A percentile compares a stretch with the other conserved stretches of the same genome.
These are phyloP conservation scores for Drosophila birchii DNA, from an alignment of 2,888 invertebrate genomes.

Conservation along the genomic window DNA sequence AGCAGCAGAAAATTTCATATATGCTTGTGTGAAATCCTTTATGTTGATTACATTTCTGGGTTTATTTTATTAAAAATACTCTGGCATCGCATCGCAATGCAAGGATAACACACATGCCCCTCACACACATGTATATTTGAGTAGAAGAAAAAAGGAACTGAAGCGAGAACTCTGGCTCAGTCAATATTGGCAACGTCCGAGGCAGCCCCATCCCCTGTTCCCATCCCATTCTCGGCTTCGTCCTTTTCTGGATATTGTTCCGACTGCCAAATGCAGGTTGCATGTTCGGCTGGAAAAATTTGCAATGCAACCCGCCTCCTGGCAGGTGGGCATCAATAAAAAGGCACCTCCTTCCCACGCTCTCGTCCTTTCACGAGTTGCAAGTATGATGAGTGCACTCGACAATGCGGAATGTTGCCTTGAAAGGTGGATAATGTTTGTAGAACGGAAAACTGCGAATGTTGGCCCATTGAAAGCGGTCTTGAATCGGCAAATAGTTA, in stretches of 20 bases:
- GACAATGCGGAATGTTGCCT: slow-evolving; percentile 69
- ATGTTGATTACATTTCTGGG: slow-evolving; percentile 84
- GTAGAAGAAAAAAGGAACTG: slow-evolving; percentile 39
- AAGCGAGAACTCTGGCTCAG: slow-evolving; percentile 57
- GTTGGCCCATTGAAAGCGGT: slow-evolving; percentile 48
- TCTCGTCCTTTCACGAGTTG: slow-evolving; percentile 34
- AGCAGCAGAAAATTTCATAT: slow-evolving; percentile 65
- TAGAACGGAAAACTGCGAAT: slow-evolving; percentile 19
- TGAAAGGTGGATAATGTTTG: slow-evolving; percentile 13
- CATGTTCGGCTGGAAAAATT: slow-evolving; percentile 75
- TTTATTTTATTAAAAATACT: slow-evolving; percentile 84
- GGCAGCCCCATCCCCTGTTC: slow-evolving; percentile 36
- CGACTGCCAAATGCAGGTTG: slow-evolving; percentile 79
- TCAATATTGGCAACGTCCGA: slow-evolving; percentile 80
- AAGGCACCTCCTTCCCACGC: slow-evolving; percentile 31
- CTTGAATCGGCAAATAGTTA: slow-evolving; percentile 27
- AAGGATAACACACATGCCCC: slow-evolving; percentile 60
- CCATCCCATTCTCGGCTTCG: slow-evolving; percentile 19
- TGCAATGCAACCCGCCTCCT: slow-evolving; percentile 74
- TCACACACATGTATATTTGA: slow-evolving; percentile 11
- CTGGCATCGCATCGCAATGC: slow-evolving; percentile 67
- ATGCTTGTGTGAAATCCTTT: slow-evolving; percentile 80
- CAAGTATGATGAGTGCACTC: slow-evolving; percentile 77
- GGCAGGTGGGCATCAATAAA: slow-evolving; percentile 67
- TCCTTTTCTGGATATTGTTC: slow-evolving; percentile 67